Base-by-base conservation (phyloP, 2,113 vertebrate species). In the Haplotaxodon microlepis region DNA sequence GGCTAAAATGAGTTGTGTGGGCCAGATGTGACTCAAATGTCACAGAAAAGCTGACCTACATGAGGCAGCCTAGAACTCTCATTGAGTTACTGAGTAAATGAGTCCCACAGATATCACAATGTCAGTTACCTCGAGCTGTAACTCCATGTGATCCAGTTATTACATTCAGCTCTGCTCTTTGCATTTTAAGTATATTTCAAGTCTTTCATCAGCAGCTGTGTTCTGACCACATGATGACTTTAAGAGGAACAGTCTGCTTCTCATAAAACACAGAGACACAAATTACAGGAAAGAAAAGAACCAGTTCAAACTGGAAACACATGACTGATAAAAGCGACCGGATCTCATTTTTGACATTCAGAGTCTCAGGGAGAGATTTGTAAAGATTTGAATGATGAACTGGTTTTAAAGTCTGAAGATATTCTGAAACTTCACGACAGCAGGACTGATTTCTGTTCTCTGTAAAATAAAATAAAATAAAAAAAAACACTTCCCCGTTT, bases 311-410 rank as follows among this genome's bases (percentile, higher is more conserved):
- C 51, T 54, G 9, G 9, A 54, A 11, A 54, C n/a, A 21, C 0
- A 21, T 54, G 1, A 21, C 5, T 4, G 51, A 21, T 54, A 54
- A 54, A 54, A 21, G 1, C 0, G 9, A 51, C 0, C 9, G 0
- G 50, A 5, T 53, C 50, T 0, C 0, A 11, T 11, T 54, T 21
- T 6, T 21, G 0, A 54, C 0, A 0, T 11, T 21, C 9, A 54
- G 0, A 54, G 51, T 54, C 9, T 54, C n/a, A 21, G n/a, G 12
- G 0, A 57, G 24, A 27, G 11, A 27, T 57, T 57, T 0, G 0
- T 57, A 24, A 57, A 57, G 21, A 14, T 5, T 57, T 13, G 0
- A 57, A 1, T 57, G 0, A 57, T 57, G 12, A 0, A 14, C 0
- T 24, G 4, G 0, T 27, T 24, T 27, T 14, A 13, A 14, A 56